These are phyloP conservation scores for Drosophila auraria DNA, from an alignment of 1,140 invertebrate genomes.

Conservation along the genomic window DNA sequence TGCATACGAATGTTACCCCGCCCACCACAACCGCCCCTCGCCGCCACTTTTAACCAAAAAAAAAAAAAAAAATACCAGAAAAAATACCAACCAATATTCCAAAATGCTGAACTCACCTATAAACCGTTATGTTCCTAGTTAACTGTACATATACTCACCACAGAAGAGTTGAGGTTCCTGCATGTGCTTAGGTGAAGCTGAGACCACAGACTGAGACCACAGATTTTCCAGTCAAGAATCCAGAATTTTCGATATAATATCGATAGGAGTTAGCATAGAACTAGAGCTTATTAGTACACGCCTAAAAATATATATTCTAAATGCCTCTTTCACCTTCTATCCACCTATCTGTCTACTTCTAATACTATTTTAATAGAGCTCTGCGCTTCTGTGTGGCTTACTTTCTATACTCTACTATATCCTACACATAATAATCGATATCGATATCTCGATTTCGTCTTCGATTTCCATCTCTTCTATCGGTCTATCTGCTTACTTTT, in stretches of 20 bases:
- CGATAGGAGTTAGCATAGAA: slow-evolving; percentile 1
- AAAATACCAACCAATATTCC: slow-evolving; percentile 9
- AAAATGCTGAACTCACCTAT: slow-evolving; percentile 18
- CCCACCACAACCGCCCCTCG: slow-evolving; percentile 31
- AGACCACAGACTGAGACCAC: slow-evolving; percentile 1
- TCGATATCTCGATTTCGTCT: slow-evolving; percentile 9
- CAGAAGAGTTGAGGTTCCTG: slow-evolving; percentile 21
- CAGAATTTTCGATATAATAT: neutral
- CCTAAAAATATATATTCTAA: slow-evolving; percentile 3
- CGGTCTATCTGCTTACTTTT: slow-evolving; percentile 29
- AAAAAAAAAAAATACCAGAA: slow-evolving; percentile 8
- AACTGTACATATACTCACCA: slow-evolving; percentile 42
- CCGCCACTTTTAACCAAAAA: slow-evolving; percentile 29
- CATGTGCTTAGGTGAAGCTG: slow-evolving; percentile 16
- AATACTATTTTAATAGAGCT: slow-evolving; percentile 15
- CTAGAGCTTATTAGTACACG: slow-evolving; percentile 18
- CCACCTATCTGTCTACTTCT: slow-evolving; percentile 12
- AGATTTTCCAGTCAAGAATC: neutral
- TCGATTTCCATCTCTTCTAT: slow-evolving; percentile 5
- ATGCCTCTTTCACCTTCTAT: slow-evolving; percentile 7
- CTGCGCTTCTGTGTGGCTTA: slow-evolving; percentile 50
- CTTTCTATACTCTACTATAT: slow-evolving; percentile 18
- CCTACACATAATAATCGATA: slow-evolving; percentile 7
- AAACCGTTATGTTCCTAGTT: slow-evolving; percentile 26
- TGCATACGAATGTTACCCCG: slow-evolving; percentile 61